Percentiles rank a stretch among this genome's conserved stretches.
Evolutionary conservation across 30 jellyfish, hydroid and myxozoan species (phyloP).

Genomic region (Aurelia coerulea): DNA sequence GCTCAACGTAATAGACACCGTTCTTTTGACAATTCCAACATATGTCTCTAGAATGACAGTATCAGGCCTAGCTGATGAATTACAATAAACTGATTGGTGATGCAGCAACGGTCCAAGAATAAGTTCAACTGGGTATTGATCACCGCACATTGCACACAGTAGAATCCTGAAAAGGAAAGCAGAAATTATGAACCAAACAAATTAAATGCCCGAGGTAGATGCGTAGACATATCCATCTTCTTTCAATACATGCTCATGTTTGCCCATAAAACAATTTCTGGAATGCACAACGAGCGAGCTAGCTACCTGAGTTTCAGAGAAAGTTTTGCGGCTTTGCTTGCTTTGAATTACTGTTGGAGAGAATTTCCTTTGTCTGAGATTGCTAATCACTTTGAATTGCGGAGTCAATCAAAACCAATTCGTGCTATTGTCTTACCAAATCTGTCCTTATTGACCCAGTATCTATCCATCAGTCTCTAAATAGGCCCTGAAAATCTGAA

Average conservation of each 20-base stretch:
- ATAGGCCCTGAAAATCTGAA: too few species aligned
- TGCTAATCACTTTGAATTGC: too few species aligned
- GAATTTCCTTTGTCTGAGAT: too few species aligned
- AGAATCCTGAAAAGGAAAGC: slow-evolving; percentile 67
- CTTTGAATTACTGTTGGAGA: too few species aligned
- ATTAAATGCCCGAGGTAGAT: not conserved
- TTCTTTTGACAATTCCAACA: slow-evolving; percentile 88
- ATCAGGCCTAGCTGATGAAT: slow-evolving; percentile 89
- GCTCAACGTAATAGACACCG: slow-evolving; percentile 87
- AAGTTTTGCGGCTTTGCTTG: too few species aligned
- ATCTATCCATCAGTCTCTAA: not conserved
- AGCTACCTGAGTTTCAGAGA: too few species aligned
- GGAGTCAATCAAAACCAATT: too few species aligned
- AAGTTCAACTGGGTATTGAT: slow-evolving; percentile 96
- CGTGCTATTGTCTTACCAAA: too few species aligned
- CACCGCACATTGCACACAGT: slow-evolving; percentile 99
- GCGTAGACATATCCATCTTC: too few species aligned
- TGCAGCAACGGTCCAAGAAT: slow-evolving; percentile 96
- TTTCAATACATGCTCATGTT: not conserved
- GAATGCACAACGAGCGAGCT: too few species aligned
- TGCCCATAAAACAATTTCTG: too few species aligned
- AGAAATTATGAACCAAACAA: not conserved
- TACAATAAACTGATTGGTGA: slow-evolving; percentile 88
- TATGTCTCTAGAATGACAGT: slow-evolving; percentile 93
- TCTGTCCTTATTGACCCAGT: not conserved